Evolutionary conservation across 2,888 invertebrate species (phyloP).

Genomic region (Gandaritis pyraliata): DNA sequence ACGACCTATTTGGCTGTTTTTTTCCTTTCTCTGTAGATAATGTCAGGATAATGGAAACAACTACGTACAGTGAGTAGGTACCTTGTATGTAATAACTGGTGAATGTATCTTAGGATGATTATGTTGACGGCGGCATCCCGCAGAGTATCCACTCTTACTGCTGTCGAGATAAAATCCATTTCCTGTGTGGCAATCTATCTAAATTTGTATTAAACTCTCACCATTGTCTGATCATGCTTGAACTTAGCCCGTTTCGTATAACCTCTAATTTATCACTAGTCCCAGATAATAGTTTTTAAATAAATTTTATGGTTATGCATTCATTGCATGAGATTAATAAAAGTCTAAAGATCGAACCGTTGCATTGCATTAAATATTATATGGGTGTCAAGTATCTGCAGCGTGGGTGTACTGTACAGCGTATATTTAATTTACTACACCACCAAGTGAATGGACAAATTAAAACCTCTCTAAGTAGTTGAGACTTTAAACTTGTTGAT

Average conservation of each 20-base stretch:
- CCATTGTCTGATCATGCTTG: slow-evolving; percentile 63
- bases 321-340: slow-evolving; percentile 61
- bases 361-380: slow-evolving; percentile 49
- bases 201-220: slow-evolving; percentile 60
- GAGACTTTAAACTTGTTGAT: slow-evolving; percentile 6
- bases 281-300: slow-evolving; percentile 57
- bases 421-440: slow-evolving; percentile 48
- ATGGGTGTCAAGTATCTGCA: slow-evolving; percentile 66
- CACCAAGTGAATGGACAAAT: slow-evolving; percentile 40
- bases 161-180: slow-evolving; percentile 64
- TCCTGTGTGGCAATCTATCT: slow-evolving; percentile 67
- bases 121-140: slow-evolving; percentile 55
- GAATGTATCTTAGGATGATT: slow-evolving; percentile 25
- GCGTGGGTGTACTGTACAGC: slow-evolving; percentile 64
- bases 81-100: slow-evolving; percentile 9
- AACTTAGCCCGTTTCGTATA: slow-evolving; percentile 37
- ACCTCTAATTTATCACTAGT: slow-evolving; percentile 39
- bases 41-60: not conserved
- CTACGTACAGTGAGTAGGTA: not conserved
- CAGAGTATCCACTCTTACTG: slow-evolving; percentile 51
- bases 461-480: slow-evolving; percentile 28
- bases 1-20: no score
- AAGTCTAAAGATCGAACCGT: slow-evolving; percentile 59
- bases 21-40: slow-evolving; percentile 8
- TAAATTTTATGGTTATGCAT: slow-evolving; percentile 73